Conservation (phyloP, 2,113 vertebrate species). For the Craseonycteris thonglongyai region DNA sequence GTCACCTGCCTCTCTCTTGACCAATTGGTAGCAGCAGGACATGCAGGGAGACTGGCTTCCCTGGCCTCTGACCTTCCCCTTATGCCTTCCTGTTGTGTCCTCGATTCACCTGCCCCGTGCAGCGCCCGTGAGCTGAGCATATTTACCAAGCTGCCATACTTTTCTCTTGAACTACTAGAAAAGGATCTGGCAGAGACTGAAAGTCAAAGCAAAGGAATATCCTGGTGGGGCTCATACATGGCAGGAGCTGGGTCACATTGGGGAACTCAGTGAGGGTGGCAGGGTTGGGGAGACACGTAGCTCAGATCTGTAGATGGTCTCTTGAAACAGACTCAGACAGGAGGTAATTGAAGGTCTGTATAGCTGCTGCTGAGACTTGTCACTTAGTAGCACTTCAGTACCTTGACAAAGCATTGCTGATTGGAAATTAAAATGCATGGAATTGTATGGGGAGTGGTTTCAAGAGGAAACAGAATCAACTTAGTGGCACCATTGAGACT, state of each 20-base stretch:
- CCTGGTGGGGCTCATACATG: not conserved
- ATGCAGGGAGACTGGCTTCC: not conserved
- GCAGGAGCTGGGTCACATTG: not conserved
- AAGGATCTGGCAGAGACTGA: not conserved
- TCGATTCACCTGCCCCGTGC: not conserved
- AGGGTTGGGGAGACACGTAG: not conserved
- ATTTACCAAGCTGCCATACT: not conserved
- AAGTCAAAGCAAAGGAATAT: not conserved
- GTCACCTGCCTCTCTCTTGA: not conserved
- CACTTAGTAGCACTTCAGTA: not conserved
- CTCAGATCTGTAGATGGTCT: not conserved
- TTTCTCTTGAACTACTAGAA: not conserved
- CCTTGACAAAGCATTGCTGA: conserved; percentile 53
- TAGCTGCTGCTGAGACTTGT: not conserved
- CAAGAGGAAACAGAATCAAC: conserved; percentile 55
- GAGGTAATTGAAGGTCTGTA: not conserved
- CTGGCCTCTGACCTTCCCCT: not conserved
- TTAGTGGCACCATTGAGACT: conserved; percentile 48
- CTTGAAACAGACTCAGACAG: not conserved
- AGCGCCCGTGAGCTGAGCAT: not conserved
- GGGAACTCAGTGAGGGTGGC: not conserved
- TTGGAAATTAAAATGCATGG: conserved; percentile 62
- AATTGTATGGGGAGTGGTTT: conserved; percentile 36
- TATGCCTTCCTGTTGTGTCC: not conserved
- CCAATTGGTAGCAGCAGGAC: not conserved